phyloP scores from a whole-genome alignment of 2,113 vertebrate genomes.

The Calcarius ornatus region DNA sequence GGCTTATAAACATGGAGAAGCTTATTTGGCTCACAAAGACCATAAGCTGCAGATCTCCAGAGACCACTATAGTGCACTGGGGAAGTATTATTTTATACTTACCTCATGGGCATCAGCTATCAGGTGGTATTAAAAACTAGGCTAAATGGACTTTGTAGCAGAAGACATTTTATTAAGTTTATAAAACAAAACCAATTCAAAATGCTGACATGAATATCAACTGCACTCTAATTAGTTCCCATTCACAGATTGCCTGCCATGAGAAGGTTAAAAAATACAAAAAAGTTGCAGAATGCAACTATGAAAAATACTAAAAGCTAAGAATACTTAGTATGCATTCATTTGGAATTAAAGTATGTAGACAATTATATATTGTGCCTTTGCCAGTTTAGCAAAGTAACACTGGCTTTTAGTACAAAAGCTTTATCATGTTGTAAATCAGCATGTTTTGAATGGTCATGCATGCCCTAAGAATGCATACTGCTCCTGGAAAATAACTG shows the following conservation, averaged over 20 bases:
- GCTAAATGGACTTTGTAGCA: background rate
- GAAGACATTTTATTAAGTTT: background rate
- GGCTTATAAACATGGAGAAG: constrained; percentile 14
- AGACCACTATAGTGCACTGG: background rate
- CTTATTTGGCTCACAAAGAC: background rate
- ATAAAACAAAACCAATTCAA: background rate
- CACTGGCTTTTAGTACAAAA: background rate
- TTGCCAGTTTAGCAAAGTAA: background rate
- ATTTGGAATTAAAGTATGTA: background rate
- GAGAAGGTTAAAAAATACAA: background rate
- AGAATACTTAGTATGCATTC: background rate
- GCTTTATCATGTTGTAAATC: background rate
- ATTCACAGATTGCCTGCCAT: background rate
- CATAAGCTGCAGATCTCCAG: background rate
- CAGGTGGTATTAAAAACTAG: background rate
- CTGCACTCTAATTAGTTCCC: background rate
- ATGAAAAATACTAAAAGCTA: background rate
- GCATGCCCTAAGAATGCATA: background rate
- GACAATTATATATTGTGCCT: background rate
- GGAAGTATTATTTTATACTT: background rate
- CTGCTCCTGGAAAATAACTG: background rate
- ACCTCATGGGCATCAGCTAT: background rate
- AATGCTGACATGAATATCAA: background rate
- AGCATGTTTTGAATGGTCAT: background rate
- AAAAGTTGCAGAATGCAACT: background rate